Evolutionary conservation across 2,888 invertebrate species (phyloP).

Genomic region (Drosophila acutilabella): DNA sequence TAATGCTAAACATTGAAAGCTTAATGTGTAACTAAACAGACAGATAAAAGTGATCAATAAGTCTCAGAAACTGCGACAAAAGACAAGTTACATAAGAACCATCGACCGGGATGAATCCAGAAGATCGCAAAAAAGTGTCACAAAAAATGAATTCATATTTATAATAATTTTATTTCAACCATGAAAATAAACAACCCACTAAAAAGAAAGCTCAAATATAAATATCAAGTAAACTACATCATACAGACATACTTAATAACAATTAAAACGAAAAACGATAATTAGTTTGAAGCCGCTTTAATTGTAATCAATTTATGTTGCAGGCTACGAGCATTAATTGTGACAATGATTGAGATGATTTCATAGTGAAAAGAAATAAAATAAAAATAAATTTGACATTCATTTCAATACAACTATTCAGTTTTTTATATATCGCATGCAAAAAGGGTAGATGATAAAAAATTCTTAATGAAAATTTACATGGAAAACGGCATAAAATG

Average conservation of each 20-base stretch:
- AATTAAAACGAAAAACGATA: conserved; percentile 25
- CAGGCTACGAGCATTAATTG: conserved; percentile 31
- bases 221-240: not conserved
- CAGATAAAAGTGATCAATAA: too few relatives aligned
- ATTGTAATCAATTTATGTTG: conserved; percentile 40
- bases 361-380: conserved; percentile 9
- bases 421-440: not conserved
- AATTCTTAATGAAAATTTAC: conserved; percentile 30
- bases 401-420: conserved; percentile 14
- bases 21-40: too few relatives aligned
- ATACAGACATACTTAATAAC: not conserved
- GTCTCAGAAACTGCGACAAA: too few relatives aligned
- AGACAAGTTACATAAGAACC: too few relatives aligned
- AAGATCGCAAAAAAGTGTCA: too few relatives aligned
- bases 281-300: conserved; percentile 32
- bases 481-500: not conserved
- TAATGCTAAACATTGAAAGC: too few relatives aligned
- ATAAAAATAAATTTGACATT: conserved; percentile 27
- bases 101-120: too few relatives aligned
- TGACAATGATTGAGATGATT: conserved; percentile 47
- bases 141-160: too few relatives aligned
- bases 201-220: too few relatives aligned
- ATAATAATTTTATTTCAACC: too few relatives aligned
- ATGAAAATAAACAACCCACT: too few relatives aligned
- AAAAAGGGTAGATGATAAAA: not conserved